phyloP scores from a whole-genome alignment of 2,888 invertebrate genomes.

The Barypeithes pellucidus region DNA sequence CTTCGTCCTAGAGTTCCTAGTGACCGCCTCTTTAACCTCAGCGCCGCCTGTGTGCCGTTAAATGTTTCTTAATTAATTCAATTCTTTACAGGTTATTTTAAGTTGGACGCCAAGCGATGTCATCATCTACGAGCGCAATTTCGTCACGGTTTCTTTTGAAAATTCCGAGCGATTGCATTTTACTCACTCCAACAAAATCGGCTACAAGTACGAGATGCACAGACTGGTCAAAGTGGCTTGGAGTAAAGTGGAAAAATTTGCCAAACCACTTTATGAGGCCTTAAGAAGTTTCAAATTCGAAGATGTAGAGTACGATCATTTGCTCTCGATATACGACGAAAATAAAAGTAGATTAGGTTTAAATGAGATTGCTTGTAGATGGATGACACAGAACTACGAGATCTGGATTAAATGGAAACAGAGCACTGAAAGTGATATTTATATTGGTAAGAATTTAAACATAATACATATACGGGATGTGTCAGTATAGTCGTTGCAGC shows the following conservation, averaged over 20 bases:
- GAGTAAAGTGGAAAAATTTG: constrained; percentile 73
- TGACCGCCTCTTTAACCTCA: too few species aligned
- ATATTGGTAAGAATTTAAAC: constrained; percentile 47
- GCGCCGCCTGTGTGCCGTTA: too few species aligned
- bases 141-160: constrained; percentile 76
- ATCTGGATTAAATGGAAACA: constrained; percentile 72
- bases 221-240: constrained; percentile 81
- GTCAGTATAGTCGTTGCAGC: too few species aligned
- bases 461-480: too few species aligned
- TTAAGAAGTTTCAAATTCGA: constrained; percentile 73
- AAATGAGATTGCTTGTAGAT: constrained; percentile 77
- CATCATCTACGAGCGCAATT: constrained; percentile 72
- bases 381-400: constrained; percentile 74
- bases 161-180: constrained; percentile 73
- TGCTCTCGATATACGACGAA: constrained; percentile 58
- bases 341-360: constrained; percentile 28
- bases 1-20: too few species aligned
- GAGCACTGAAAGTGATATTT: constrained; percentile 53
- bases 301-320: constrained; percentile 71
- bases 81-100: constrained; percentile 72
- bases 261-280: constrained; percentile 72
- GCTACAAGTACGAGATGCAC: constrained; percentile 81
- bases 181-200: constrained; percentile 59
- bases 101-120: constrained; percentile 80
- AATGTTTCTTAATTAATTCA: neutral